Percentiles rank a stretch among this genome's conserved stretches.
phyloP scores from a whole-genome alignment of 2,888 invertebrate species.

The Tetheella fluctuosa region DNA sequence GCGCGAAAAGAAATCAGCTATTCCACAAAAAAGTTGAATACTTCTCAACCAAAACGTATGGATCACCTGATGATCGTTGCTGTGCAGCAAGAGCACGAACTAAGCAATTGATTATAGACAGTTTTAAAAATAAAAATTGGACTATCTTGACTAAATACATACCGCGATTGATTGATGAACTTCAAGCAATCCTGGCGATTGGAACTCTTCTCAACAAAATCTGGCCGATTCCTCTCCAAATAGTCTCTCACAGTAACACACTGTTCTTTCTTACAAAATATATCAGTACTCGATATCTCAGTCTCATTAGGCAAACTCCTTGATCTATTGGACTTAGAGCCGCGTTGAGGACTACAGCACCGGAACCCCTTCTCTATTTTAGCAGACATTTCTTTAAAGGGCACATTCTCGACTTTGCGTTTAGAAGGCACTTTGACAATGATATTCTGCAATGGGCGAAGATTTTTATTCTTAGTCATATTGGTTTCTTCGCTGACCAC shows the following conservation, averaged over 20 bases:
- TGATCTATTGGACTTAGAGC: conserved; percentile 45
- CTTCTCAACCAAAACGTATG: too few species aligned
- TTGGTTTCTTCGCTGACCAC: conserved; percentile 60
- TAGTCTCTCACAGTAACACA: conserved; percentile 86
- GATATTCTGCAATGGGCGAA: conserved; percentile 62
- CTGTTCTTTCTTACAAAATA: conserved; percentile 51
- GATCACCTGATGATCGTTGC: too few species aligned
- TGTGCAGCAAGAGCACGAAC: too few species aligned
- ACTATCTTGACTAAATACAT: conserved; percentile 30
- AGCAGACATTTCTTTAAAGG: conserved; percentile 58
- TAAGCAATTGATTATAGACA: too few species aligned
- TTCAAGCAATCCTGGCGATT: conserved; percentile 69
- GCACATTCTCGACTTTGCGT: conserved; percentile 45
- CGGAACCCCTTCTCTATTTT: conserved; percentile 54
- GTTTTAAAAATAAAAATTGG: too few species aligned
- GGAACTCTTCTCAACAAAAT: conserved; percentile 83
- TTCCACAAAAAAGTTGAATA: too few species aligned
- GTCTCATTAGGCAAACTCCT: conserved; percentile 65
- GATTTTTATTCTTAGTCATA: conserved; percentile 36
- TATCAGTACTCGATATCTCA: conserved; percentile 66
- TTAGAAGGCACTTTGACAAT: conserved; percentile 72
- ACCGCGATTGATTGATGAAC: conserved; percentile 68
- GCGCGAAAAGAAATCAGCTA: too few species aligned
- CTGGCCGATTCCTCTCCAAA: conserved; percentile 87
- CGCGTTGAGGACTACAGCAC: conserved; percentile 39